Conservation (phyloP, 2,888 invertebrate species). For the Parasteatoda lunata region DNA sequence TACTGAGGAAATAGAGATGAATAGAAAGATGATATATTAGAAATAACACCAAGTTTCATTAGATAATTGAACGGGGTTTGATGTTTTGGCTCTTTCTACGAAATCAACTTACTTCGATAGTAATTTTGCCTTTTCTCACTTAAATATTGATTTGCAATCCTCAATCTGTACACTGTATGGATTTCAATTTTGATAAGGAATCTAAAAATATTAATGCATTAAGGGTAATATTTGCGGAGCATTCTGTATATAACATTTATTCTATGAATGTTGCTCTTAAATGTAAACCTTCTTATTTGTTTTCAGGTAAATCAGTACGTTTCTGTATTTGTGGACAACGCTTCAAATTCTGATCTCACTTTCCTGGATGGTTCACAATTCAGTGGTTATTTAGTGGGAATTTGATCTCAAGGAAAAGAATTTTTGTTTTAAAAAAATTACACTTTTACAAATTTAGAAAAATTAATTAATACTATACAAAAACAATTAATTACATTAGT, state of each 20-base stretch:
- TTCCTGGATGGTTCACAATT: conserved; percentile 72
- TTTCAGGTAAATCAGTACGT: conserved; percentile 73
- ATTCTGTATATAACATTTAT: too few species aligned
- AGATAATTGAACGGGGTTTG: too few species aligned
- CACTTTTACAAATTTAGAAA: too few species aligned
- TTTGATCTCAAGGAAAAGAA: conserved; percentile 6
- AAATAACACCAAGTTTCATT: too few species aligned
- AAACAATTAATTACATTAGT: too few species aligned
- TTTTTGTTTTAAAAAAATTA: too few species aligned
- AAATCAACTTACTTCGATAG: background rate
- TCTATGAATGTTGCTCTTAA: background rate
- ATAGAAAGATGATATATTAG: too few species aligned
- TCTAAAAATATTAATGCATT: background rate
- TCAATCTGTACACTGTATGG: background rate
- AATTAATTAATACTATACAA: too few species aligned
- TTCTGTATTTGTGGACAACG: conserved; percentile 73
- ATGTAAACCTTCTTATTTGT: background rate
- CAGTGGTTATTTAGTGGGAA: conserved; percentile 72
- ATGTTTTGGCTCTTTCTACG: too few species aligned
- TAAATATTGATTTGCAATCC: background rate
- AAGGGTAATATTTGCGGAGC: too few species aligned
- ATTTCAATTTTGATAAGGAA: background rate
- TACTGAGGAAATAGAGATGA: too few species aligned
- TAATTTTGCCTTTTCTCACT: background rate
- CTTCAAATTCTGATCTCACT: conserved; percentile 70